phyloP scores from a whole-genome alignment of 2,113 vertebrate species.

The Taxidea taxus region DNA sequence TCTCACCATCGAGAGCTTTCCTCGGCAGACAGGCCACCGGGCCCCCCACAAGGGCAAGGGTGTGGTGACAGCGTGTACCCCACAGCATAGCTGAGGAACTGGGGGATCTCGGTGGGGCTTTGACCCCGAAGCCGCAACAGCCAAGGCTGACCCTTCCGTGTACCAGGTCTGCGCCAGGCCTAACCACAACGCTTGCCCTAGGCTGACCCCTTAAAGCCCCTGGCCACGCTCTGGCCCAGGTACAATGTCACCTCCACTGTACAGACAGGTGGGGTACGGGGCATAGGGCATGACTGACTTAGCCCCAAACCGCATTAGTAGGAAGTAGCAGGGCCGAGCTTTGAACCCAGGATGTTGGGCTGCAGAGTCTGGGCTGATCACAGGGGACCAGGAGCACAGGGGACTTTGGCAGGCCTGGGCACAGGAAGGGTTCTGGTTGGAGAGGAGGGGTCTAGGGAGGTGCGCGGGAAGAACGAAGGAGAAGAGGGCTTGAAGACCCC shows the following conservation, averaged over 20 bases:
- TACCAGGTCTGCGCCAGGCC: fast-evolving
- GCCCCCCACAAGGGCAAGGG: fast-evolving
- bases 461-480: neutral
- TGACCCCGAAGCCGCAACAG: neutral
- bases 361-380: neutral
- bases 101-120: fast-evolving
- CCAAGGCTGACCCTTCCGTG: fast-evolving
- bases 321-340: neutral
- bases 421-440: neutral
- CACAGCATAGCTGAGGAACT: fast-evolving
- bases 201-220: too few species aligned
- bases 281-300: neutral
- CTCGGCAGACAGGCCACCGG: neutral
- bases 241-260: fast-evolving
- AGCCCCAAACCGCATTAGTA: neutral
- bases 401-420: fast-evolving
- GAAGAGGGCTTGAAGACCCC: neutral
- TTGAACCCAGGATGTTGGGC: neutral
- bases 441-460: neutral
- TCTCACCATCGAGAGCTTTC: fast-evolving
- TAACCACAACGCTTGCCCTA: fast-evolving
- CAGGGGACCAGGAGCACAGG: fast-evolving
- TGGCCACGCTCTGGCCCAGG: too few species aligned
- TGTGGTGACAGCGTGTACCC: fast-evolving
- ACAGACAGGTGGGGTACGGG: neutral